Evolutionary conservation across 2,888 invertebrate species (phyloP).

Genomic region (Alviniconcha strummeri): DNA sequence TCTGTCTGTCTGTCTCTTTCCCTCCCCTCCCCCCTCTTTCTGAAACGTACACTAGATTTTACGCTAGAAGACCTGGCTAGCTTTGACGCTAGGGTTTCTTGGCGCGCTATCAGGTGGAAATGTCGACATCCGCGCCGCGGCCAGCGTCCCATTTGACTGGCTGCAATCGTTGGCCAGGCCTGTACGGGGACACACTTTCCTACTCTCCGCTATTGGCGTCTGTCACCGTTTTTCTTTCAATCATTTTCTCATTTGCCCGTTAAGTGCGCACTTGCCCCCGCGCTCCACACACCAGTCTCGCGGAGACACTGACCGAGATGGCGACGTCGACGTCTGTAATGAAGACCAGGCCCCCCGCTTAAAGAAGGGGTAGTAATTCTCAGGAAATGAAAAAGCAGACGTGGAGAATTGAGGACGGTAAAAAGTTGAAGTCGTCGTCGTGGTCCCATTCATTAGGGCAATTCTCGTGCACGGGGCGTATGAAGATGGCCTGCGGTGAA

Average conservation of each 20-base stretch:
- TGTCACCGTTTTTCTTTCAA: constrained; percentile 12
- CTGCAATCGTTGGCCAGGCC: neutral
- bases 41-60: neutral
- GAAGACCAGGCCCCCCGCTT: too few species aligned
- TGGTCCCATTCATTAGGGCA: constrained; percentile 27
- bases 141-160: neutral
- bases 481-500: constrained; percentile 17
- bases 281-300: neutral
- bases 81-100: neutral
- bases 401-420: neutral
- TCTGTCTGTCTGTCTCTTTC: neutral
- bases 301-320: neutral
- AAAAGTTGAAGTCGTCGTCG: neutral
- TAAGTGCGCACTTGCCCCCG: constrained; percentile 4
- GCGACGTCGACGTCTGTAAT: too few species aligned
- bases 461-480: constrained; percentile 16
- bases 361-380: neutral
- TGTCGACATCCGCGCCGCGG: neutral
- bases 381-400: constrained; percentile 25
- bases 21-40: neutral
- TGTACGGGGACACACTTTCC: constrained; percentile 26
- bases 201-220: constrained; percentile 23
- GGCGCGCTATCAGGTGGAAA: constrained; percentile 4
- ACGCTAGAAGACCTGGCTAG: neutral
- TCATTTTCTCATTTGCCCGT: constrained; percentile 26